Evolutionary conservation across 2,888 invertebrate species (phyloP), one percentile per base, ranked within the genome.

Genomic region (Pristionchus maxplancki): DNA sequence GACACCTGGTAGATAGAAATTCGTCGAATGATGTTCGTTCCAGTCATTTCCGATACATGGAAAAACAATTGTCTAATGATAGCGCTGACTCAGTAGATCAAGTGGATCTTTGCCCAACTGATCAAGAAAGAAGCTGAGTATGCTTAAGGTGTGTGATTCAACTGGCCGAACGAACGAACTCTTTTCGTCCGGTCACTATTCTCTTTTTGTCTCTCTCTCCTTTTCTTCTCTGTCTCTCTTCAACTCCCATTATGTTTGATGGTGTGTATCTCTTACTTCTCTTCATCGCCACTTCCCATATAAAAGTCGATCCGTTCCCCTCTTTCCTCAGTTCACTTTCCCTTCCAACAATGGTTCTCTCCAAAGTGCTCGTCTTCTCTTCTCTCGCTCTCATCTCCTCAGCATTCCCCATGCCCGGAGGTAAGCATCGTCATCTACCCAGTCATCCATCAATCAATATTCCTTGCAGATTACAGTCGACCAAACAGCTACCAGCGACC

Each of bases 261-360:
- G 44, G 78, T 24, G 4, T 15, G 78, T 28, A 44, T 78, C 78
- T 78, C 44, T 78, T 13, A 9, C n/a, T 48, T 78, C 78, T 44
- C 44, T 48, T 20, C 34, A 78, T 78, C 78, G 44, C 78, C n/a
- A 78, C 78, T 78, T 78, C 78, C 48, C 78, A 48, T 78, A 78
- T 78, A 78, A 78, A 78, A 78, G 78, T 24, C 1, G n/a, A 40
- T 40, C 17, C 44, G 13, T 78, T 78, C 44, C 11, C 15, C n/a
- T 13, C 40, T 28, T 28, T 48, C 78, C 37, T 78, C 78, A 78
- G 78, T 78, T 78, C 78, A 78, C 78, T 78, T 78, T 78, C 40
- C 44, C 78, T 44, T 78, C 78, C 20, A 15, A 83, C 53, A 83
- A 83, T 83, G 82, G 82, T 83, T 83, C 53, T 83, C 20, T 83